phyloP scores from a whole-genome alignment of 2,797 vertebrate genomes.

The Acrossocheilus wenchowensis region DNA sequence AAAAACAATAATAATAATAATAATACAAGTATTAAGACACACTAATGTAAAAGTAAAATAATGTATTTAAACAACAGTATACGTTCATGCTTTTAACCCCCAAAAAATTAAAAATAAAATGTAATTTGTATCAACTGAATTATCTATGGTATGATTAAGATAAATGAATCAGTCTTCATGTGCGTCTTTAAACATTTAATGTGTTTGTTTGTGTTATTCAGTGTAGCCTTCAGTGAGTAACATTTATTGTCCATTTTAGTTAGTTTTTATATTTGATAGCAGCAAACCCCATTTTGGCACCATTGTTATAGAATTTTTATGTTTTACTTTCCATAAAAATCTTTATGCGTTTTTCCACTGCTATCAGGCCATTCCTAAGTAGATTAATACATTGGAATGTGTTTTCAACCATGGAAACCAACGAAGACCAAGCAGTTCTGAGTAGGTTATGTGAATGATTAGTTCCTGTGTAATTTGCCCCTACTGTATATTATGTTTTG shows the following conservation, averaged over 20 bases:
- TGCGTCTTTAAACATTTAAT: neutral
- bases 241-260: neutral
- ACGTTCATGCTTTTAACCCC: neutral
- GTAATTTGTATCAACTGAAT: neutral
- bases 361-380: constrained; percentile 51
- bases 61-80: neutral
- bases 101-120: too few relatives aligned
- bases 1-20: neutral
- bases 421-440: constrained; percentile 12
- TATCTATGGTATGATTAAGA: neutral
- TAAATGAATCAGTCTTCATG: neutral
- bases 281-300: neutral
- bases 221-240: neutral
- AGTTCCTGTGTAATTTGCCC: constrained; percentile 24
- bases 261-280: neutral
- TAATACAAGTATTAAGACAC: neutral
- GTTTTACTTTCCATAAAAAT: constrained; percentile 23
- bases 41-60: neutral
- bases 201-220: neutral
- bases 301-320: constrained; percentile 3
- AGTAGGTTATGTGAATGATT: constrained; percentile 33
- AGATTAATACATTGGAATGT: constrained; percentile 59
- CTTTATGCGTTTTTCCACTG: constrained; percentile 39
- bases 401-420: constrained; percentile 53
- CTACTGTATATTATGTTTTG: neutral